phyloP scores from a whole-genome alignment of 2,113 vertebrate genomes.

The Platanista minor region DNA sequence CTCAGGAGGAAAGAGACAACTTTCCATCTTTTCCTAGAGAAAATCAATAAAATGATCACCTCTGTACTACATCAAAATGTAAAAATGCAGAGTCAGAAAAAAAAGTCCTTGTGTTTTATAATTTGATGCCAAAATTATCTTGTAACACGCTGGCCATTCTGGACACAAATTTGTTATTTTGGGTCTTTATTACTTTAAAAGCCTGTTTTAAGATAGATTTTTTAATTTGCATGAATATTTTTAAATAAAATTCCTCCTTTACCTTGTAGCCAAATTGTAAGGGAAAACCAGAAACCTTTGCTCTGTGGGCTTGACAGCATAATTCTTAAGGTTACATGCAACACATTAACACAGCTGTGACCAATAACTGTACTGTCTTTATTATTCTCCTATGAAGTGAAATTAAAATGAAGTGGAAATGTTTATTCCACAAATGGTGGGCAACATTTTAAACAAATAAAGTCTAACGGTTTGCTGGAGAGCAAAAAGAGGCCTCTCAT shows the following conservation, averaged over 20 bases:
- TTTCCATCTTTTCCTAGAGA: neutral
- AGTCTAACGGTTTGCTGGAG: conserved; percentile 36
- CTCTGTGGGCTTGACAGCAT: conserved; percentile 65
- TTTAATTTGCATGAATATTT: conserved; percentile 72
- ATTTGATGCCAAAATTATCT: neutral
- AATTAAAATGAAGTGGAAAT: conserved; percentile 80
- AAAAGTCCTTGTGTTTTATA: neutral
- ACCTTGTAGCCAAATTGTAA: conserved; percentile 67
- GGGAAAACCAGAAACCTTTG: conserved; percentile 67
- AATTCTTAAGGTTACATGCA: conserved; percentile 71
- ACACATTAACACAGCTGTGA: conserved; percentile 74
- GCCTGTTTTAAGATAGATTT: conserved; percentile 32
- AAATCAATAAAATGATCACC: neutral
- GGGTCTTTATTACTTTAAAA: conserved; percentile 32
- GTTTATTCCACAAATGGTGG: conserved; percentile 71
- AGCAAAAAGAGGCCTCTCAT: conserved; percentile 33
- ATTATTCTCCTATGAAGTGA: conserved; percentile 69
- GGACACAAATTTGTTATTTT: neutral
- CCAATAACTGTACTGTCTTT: conserved; percentile 76
- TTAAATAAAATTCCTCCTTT: conserved; percentile 71
- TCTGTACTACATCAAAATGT: neutral
- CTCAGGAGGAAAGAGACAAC: neutral
- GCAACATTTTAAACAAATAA: conserved; percentile 69
- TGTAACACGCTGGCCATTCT: neutral
- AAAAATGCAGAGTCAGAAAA: neutral